A percentile compares a stretch with the other conserved stretches of the same genome.
These are phyloP conservation scores for Capreolus pygargus DNA, from an alignment of 2,113 vertebrate species.

Conservation along the genomic window DNA sequence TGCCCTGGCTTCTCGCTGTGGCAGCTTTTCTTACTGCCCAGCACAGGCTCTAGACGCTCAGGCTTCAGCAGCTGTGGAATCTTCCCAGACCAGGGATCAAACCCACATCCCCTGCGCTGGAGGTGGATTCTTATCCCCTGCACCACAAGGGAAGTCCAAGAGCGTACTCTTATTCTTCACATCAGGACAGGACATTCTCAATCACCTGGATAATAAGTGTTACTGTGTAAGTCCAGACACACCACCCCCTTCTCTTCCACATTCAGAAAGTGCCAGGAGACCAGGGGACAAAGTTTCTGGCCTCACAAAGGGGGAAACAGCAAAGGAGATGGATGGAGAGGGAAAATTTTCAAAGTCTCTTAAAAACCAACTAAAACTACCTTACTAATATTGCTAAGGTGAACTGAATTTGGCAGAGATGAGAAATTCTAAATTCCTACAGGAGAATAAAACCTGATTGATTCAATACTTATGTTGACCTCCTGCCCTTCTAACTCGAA, in stretches of 20 bases:
- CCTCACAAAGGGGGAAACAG: neutral
- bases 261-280: neutral
- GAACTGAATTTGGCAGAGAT: neutral
- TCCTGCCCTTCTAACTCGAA: neutral
- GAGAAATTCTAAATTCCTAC: neutral
- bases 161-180: neutral
- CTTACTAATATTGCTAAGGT: neutral
- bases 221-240: neutral
- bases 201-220: neutral
- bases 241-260: neutral
- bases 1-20: rapidly evolving
- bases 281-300: neutral
- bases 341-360: neutral
- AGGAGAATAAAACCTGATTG: neutral
- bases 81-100: neutral
- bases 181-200: conserved; percentile 31
- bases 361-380: neutral
- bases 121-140: neutral
- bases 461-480: neutral
- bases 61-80: neutral
- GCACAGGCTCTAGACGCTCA: rapidly evolving
- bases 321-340: neutral
- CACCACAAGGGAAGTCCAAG: neutral
- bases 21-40: neutral
- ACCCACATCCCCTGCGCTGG: neutral